phyloP scores from a whole-genome alignment of 2,888 invertebrate species.

The Branchellion lobata region DNA sequence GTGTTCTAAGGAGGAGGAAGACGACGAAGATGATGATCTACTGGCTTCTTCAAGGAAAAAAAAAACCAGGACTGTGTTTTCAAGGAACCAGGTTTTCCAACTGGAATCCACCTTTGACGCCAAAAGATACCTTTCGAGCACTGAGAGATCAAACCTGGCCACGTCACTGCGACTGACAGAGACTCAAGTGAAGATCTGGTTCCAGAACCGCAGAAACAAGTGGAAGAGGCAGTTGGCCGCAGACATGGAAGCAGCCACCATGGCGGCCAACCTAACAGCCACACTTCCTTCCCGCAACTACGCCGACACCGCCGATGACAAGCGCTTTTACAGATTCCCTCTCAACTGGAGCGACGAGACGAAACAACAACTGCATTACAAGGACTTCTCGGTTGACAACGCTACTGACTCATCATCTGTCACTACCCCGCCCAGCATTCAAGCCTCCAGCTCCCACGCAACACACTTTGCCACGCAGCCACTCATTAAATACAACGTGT shows the following conservation, averaged over 20 bases:
- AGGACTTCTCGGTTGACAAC: neutral
- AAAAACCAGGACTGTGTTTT: constrained; percentile 63
- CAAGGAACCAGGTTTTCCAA: constrained; percentile 62
- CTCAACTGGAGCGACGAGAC: neutral
- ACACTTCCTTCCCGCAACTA: neutral
- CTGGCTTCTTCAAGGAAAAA: constrained; percentile 47
- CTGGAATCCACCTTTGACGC: constrained; percentile 62
- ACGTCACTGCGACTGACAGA: constrained; percentile 61
- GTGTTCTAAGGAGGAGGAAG: neutral
- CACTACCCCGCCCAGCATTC: neutral
- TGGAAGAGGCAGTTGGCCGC: constrained; percentile 65
- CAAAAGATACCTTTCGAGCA: constrained; percentile 61
- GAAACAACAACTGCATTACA: neutral
- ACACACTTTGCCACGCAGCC: neutral
- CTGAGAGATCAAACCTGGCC: constrained; percentile 61
- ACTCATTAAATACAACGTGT: neutral
- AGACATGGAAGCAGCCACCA: constrained; percentile 65
- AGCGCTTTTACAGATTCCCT: neutral
- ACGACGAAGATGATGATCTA: neutral
- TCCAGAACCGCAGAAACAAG: constrained; percentile 62
- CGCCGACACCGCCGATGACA: neutral
- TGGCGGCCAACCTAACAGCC: constrained; percentile 7
- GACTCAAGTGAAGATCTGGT: constrained; percentile 63
- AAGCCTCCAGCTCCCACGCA: neutral
- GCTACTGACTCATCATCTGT: neutral